Evolutionary conservation across 2,888 invertebrate genomes (phyloP), one percentile per base, ranked within the genome.

Genomic region (Smittia aterrima): DNA sequence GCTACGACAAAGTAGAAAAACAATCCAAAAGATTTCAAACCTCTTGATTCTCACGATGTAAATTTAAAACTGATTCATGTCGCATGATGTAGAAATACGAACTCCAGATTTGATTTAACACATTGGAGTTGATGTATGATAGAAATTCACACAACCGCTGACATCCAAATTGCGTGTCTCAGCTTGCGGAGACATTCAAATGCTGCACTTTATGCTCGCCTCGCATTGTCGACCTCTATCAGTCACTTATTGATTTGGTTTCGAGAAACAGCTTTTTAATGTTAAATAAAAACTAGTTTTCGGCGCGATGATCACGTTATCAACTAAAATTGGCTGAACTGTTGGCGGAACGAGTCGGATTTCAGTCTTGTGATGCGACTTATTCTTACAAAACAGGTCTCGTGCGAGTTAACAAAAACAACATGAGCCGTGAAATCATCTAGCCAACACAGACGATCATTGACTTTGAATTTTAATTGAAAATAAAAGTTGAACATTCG

Each of bases 21-120:
- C 47, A n/a, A 47, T 11, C 3, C 47, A n/a, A 47, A 47, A 47
- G 47, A 47, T 6, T 6, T 22, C 20, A 58, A 58, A 58, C 58
- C 58, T 58, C 18, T 58, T 58, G 58, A 58, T 58, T 58, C 20
- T 58, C 58, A 22, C 58, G 58, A 22, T 58, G 58, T 58, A 58
- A 58, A 58, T 58, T 22, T 4, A 13, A 47, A 22, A 58, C 58
- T 58, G 58, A 58, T 18, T 58, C 58, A 58, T 58, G 58, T 58
- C 58, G 58, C 58, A 58, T 58, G 58, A 20, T 58, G 18, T 18
- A 18, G 58, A 58, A 47, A 47, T 47, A 47, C 47, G 16, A 47
- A 32, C 3, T 32, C 32, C 32, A 32, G 32, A 3, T 32, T 32
- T 6, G 11, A n/a, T 47, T 47, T n/a, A 47, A 47, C 47, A 47